These are phyloP conservation scores for Drosophila bipectinata DNA, from an alignment of 1,140 invertebrate genomes.

Conservation along the genomic window DNA sequence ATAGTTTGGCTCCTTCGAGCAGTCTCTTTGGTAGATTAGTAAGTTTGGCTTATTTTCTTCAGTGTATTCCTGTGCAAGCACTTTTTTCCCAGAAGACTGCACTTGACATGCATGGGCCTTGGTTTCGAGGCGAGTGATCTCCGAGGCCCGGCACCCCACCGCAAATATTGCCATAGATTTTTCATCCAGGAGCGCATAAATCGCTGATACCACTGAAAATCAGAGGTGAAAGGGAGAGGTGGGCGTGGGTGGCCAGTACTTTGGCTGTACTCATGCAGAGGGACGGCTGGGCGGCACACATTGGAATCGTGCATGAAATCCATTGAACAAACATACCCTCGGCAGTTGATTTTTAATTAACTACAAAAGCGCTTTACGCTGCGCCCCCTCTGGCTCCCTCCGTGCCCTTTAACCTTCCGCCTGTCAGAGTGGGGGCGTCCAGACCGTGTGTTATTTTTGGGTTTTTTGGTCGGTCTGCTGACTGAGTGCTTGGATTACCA, in stretches of 20 bases:
- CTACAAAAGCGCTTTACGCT: constrained; percentile 80
- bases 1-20: no score
- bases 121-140: constrained; percentile 34
- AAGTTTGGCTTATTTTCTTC: not conserved
- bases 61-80: not conserved
- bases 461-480: constrained; percentile 38
- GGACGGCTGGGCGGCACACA: constrained; percentile 7
- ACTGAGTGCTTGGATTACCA: constrained; percentile 53
- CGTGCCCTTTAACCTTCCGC: constrained; percentile 21
- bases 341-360: constrained; percentile 84
- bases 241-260: not conserved
- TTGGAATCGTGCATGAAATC: constrained; percentile 82
- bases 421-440: not conserved
- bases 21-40: no score
- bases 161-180: constrained; percentile 79
- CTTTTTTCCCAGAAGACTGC: constrained; percentile 7
- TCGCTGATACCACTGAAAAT: constrained; percentile 75
- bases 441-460: constrained; percentile 39
- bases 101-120: constrained; percentile 48
- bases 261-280: not conserved
- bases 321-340: constrained; percentile 83
- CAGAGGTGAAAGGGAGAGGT: not conserved
- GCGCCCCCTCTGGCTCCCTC: constrained; percentile 7
- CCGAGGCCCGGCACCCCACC: constrained; percentile 22
- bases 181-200: constrained; percentile 82